These are phyloP conservation scores for Drosophila siamana DNA, from an alignment of 2,888 invertebrate species.

Conservation along the genomic window DNA sequence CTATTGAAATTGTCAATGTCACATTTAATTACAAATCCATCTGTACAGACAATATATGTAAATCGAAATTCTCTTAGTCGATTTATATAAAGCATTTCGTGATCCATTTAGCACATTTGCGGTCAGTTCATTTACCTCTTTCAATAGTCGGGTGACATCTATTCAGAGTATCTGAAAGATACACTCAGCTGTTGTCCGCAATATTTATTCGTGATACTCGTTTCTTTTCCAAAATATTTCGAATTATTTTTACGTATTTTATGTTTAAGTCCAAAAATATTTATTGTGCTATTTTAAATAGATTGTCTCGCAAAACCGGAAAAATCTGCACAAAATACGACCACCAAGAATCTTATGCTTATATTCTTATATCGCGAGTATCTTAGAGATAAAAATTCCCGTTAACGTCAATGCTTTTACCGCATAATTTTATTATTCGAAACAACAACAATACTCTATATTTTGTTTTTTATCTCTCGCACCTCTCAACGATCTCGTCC, in stretches of 20 bases:
- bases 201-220: constrained; percentile 17
- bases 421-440: constrained; percentile 3
- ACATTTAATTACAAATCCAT: constrained; percentile 11
- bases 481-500: constrained; percentile 47
- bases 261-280: constrained; percentile 9
- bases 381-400: constrained; percentile 47
- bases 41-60: not conserved
- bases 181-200: constrained; percentile 21
- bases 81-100: not conserved
- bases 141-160: constrained; percentile 22
- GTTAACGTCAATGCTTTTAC: constrained; percentile 50
- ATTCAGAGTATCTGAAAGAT: constrained; percentile 13
- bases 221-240: constrained; percentile 7
- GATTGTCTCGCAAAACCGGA: constrained; percentile 38
- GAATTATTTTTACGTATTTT: constrained; percentile 16
- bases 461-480: constrained; percentile 15
- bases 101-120: constrained; percentile 2
- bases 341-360: not conserved
- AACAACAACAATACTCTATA: constrained; percentile 2
- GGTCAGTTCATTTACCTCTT: constrained; percentile 61
- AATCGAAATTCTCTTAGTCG: not conserved
- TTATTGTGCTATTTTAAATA: constrained; percentile 17
- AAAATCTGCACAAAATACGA: constrained; percentile 48
- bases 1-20: constrained; percentile 27
- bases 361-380: constrained; percentile 25